Evolutionary conservation across 2,113 vertebrate species (phyloP), one percentile per base, ranked within the genome.

Genomic region (Platysteira castanea): DNA sequence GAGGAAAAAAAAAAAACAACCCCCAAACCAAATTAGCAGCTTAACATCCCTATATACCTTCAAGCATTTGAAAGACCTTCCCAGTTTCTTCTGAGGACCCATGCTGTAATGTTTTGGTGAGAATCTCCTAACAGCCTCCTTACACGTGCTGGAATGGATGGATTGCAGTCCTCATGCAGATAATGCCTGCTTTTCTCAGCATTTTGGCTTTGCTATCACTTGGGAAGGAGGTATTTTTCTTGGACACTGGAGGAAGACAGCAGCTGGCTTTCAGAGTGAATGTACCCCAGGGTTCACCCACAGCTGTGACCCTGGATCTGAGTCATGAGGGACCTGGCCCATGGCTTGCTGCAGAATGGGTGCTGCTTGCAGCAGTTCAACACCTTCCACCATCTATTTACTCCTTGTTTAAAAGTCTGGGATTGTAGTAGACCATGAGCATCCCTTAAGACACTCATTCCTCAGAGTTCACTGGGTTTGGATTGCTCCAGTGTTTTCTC

Each of bases 321-420:
- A 75, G 18, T 4, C 22, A 8, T 0, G 1, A 50, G 47, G 37
- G 24, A 42, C 20, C 15, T 1, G 2, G 28, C 27, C 4, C 2
- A 16, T 1, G 0, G 9, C 19, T 70, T 1, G 1, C 52, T 56
- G 37, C 16, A 54, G 47, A 80, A 17, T 0, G 1, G n/a, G 9
- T 1, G 1, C 27, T 85, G 4, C 18, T 87, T 79, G 33, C 6
- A 35, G 83, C 33, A 90, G 59, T 71, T 76, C 57, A 83, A 33
- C 20, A 4, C 10, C 42, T 83, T 61, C 67, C 35, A 80, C 12
- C 22, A 35, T 3, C 4, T 41, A 20, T 37, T 56, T 56, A 10
- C 37, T 79, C 17, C 37, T 95, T 75, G 15, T 15, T 91, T 64
- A 63, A 78, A 52, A 63, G 52, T 22, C 79, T 44, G 50, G 10